Evolutionary conservation across 2,888 invertebrate species (phyloP).

Genomic region (Oligia fasciuncula): DNA sequence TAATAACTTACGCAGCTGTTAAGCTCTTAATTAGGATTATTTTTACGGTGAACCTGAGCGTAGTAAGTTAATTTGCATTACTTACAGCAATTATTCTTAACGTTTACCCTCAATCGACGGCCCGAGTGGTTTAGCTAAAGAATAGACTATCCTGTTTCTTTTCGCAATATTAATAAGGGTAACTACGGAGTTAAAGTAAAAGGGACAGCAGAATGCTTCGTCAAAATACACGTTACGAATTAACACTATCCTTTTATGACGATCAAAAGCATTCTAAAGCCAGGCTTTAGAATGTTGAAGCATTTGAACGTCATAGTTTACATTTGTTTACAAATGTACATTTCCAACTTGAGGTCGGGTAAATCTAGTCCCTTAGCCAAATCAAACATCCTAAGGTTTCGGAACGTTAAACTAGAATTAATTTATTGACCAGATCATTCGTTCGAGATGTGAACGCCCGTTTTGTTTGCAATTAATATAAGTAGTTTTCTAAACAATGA

Average conservation of each 20-base stretch:
- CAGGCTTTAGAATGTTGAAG: neutral
- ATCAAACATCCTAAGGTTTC: neutral
- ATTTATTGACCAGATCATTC: neutral
- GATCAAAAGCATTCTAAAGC: neutral
- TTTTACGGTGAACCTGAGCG: conserved; percentile 40
- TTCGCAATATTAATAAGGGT: neutral
- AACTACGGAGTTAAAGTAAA: neutral
- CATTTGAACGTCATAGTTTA: too few species aligned
- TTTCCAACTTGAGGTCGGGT: neutral
- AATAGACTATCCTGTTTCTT: neutral
- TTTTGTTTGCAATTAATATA: conserved; percentile 3
- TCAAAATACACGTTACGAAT: neutral
- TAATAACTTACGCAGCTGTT: conserved; percentile 47
- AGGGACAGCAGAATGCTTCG: neutral
- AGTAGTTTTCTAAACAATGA: neutral
- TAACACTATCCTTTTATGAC: neutral
- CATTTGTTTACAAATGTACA: neutral
- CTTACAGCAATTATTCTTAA: conserved; percentile 17
- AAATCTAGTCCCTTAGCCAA: neutral
- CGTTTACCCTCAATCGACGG: conserved; percentile 19
- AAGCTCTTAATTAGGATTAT: conserved; percentile 59
- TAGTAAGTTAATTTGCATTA: conserved; percentile 55
- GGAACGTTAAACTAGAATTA: neutral
- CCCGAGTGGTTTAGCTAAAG: neutral
- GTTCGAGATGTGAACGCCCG: neutral